These are phyloP conservation scores for Fringilla coelebs DNA, from an alignment of 2,797 vertebrate species.

Conservation along the genomic window DNA sequence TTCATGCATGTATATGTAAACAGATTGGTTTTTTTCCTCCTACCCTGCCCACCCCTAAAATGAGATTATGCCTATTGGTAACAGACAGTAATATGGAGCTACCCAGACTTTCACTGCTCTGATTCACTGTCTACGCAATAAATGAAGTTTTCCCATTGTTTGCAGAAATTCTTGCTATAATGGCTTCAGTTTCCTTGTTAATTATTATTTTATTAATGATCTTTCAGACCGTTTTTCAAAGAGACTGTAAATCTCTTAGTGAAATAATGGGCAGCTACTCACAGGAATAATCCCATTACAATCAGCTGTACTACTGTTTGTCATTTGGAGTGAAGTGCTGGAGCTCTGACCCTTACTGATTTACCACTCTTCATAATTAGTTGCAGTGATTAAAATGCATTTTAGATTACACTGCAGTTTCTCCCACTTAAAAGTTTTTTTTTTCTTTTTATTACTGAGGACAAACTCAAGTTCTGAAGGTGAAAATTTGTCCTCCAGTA, in stretches of 20 bases:
- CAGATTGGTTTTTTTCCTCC: not conserved
- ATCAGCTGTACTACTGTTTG: constrained; percentile 22
- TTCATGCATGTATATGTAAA: not conserved
- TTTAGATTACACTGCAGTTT: constrained; percentile 57
- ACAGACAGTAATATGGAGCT: not conserved
- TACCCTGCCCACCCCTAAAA: not conserved
- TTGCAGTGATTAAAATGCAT: constrained; percentile 57
- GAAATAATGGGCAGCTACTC: constrained; percentile 48
- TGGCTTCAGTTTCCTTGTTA: constrained; percentile 13
- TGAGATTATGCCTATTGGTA: not conserved
- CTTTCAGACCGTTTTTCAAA: constrained; percentile 32
- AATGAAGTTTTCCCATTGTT: constrained; percentile 25
- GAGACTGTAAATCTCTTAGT: constrained; percentile 32
- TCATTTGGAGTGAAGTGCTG: constrained; percentile 26
- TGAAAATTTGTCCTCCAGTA: not conserved
- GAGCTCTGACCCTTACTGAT: constrained; percentile 55
- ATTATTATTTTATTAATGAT: constrained; percentile 54
- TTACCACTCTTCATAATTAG: constrained; percentile 65
- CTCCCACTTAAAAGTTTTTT: not conserved
- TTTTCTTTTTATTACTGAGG: not conserved
- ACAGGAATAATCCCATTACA: constrained; percentile 47
- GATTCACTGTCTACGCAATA: not conserved
- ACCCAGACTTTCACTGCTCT: not conserved
- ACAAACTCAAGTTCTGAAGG: constrained; percentile 12
- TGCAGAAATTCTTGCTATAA: constrained; percentile 29